These are phyloP conservation scores for Erebia ligea DNA, from an alignment of 2,888 invertebrate genomes.

Conservation along the genomic window DNA sequence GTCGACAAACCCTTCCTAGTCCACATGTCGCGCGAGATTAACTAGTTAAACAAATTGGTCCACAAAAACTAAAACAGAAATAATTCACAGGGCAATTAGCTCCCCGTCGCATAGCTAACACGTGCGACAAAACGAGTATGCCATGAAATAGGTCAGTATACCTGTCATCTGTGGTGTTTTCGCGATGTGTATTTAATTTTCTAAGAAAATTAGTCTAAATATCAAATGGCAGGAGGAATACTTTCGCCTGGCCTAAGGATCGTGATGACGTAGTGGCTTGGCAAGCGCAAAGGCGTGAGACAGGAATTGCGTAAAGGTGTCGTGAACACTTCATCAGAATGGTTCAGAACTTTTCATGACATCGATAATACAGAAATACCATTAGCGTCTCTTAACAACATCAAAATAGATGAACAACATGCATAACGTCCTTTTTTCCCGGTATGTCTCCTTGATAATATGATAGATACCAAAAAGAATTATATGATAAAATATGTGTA, in stretches of 20 bases:
- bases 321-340: conserved; percentile 72
- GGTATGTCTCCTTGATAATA: not conserved
- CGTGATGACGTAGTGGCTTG: conserved; percentile 71
- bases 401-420: conserved; percentile 53
- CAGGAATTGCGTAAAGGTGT: conserved; percentile 79
- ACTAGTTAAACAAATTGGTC: conserved; percentile 15
- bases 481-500: no score
- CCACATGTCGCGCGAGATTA: conserved; percentile 14
- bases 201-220: conserved; percentile 61
- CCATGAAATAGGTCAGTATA: conserved; percentile 64
- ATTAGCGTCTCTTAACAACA: conserved; percentile 64
- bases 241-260: conserved; percentile 60
- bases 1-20: conserved; percentile 10
- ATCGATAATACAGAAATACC: conserved; percentile 72
- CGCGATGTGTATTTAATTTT: conserved; percentile 40
- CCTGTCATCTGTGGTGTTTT: conserved; percentile 46
- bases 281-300: conserved; percentile 73
- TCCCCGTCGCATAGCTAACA: conserved; percentile 23
- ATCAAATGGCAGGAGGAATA: conserved; percentile 56
- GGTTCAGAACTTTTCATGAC: conserved; percentile 66
- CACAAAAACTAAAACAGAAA: conserved; percentile 20
- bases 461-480: no score
- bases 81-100: conserved; percentile 26
- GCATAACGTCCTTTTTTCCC: conserved; percentile 47
- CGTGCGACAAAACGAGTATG: conserved; percentile 39